Evolutionary conservation across 2,888 invertebrate species (phyloP).

Genomic region (Smittia aterrima): DNA sequence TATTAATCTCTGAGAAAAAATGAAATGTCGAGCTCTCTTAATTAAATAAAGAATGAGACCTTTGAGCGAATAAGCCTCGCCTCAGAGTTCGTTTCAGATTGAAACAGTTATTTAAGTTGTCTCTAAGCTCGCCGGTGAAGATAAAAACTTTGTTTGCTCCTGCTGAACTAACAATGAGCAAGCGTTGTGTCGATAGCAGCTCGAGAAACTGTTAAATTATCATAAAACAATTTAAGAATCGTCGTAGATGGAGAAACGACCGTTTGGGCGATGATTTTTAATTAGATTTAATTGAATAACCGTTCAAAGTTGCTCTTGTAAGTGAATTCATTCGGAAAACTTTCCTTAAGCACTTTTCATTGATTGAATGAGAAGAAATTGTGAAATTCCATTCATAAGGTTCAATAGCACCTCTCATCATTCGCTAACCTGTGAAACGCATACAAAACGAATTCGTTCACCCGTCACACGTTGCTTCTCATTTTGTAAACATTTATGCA

Average conservation of each 20-base stretch:
- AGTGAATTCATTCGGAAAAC: not conserved
- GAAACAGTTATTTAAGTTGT: too few species aligned
- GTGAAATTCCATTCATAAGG: not conserved
- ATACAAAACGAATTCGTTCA: conserved; percentile 8
- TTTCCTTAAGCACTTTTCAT: not conserved
- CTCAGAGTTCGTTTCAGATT: not conserved
- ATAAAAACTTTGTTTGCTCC: too few species aligned
- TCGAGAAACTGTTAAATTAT: not conserved
- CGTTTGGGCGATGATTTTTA: conserved; percentile 11
- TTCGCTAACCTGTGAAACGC: conserved; percentile 27
- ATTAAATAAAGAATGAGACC: conserved; percentile 19
- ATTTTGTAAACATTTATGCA: not conserved
- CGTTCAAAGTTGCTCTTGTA: not conserved
- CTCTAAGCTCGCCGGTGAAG: too few species aligned
- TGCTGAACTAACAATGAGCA: too few species aligned
- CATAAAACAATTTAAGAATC: not conserved
- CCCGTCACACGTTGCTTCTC: not conserved
- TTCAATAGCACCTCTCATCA: conserved; percentile 4
- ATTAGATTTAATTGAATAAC: conserved; percentile 10
- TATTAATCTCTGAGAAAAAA: not conserved
- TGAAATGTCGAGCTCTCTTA: not conserved
- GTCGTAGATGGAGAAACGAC: not conserved
- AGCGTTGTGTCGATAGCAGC: not conserved
- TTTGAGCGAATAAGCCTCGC: too few species aligned
- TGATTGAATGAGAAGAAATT: not conserved